These are phyloP conservation scores for Watsonalla cultraria DNA, from an alignment of 2,888 invertebrate genomes.

Conservation along the genomic window DNA sequence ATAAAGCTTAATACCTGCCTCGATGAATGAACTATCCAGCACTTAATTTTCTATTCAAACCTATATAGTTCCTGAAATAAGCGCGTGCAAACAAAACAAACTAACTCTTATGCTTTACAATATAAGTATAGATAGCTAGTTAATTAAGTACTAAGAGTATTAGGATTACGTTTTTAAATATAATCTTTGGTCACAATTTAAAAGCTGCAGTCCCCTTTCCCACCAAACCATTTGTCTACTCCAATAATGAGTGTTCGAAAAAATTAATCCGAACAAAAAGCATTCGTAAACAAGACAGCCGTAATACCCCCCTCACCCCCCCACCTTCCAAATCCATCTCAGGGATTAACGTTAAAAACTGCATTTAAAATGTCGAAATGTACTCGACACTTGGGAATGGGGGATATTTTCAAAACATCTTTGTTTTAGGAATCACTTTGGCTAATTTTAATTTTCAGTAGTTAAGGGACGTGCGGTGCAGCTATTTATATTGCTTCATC, in stretches of 20 bases:
- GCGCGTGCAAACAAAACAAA: too few species aligned
- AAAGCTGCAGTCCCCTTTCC: neutral
- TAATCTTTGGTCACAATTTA: too few species aligned
- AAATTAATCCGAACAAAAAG: slow-evolving; percentile 20
- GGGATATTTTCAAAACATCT: slow-evolving; percentile 26
- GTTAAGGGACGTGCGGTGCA: too few species aligned
- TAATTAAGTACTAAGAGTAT: too few species aligned
- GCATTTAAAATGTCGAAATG: slow-evolving; percentile 47
- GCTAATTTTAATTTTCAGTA: slow-evolving; percentile 51
- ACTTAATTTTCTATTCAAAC: too few species aligned
- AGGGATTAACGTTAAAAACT: slow-evolving; percentile 60
- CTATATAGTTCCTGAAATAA: too few species aligned
- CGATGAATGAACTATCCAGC: too few species aligned
- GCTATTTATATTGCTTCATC: too few species aligned
- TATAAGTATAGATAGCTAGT: too few species aligned
- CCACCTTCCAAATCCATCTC: slow-evolving; percentile 52
- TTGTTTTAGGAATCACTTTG: slow-evolving; percentile 43
- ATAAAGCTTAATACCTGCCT: too few species aligned
- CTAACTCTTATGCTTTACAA: too few species aligned
- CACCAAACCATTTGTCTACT: slow-evolving; percentile 15
- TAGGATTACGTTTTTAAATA: too few species aligned
- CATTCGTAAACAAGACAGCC: slow-evolving; percentile 28
- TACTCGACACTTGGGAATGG: slow-evolving; percentile 39
- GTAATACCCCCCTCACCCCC: slow-evolving; percentile 17
- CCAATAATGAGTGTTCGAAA: slow-evolving; percentile 5